These are phyloP conservation scores for Oenanthe oenanthe DNA, from an alignment of 2,113 vertebrate species.

Conservation along the genomic window DNA sequence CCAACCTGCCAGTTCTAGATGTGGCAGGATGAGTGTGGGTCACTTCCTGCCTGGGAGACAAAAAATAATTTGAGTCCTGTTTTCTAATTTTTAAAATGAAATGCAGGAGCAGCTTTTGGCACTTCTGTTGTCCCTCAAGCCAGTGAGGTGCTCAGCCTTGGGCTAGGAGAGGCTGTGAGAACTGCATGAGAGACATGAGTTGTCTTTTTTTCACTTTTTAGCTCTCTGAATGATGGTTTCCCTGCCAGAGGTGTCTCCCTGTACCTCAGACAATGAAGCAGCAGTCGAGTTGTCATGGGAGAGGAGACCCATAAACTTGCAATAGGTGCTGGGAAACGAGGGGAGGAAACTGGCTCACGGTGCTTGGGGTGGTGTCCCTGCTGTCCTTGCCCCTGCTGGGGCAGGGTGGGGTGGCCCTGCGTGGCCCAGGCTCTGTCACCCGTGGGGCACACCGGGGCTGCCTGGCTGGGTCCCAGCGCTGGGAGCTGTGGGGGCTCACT, in stretches of 20 bases:
- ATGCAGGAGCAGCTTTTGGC: background rate
- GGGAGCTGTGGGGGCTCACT: fast-evolving
- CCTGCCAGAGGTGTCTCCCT: background rate
- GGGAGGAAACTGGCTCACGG: background rate
- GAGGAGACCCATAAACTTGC: background rate
- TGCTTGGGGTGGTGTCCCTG: background rate
- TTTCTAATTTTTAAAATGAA: background rate
- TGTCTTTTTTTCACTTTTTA: background rate
- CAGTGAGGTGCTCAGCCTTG: background rate
- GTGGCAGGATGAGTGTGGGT: background rate
- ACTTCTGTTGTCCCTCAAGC: background rate
- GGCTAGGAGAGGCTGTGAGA: background rate
- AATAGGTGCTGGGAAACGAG: background rate
- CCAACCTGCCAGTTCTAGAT: background rate
- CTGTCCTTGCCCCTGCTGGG: background rate
- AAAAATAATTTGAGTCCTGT: background rate
- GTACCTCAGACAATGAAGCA: background rate
- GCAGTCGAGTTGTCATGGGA: background rate
- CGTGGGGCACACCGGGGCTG: background rate
- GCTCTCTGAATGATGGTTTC: background rate
- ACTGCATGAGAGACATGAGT: background rate
- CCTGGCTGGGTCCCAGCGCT: background rate
- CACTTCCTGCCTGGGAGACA: background rate
- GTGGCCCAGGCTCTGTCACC: background rate
- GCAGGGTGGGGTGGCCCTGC: background rate